Evolutionary conservation across 1,140 invertebrate genomes (phyloP), one percentile per base, ranked within the genome.

Genomic region (Pectinophora gossypiella): DNA sequence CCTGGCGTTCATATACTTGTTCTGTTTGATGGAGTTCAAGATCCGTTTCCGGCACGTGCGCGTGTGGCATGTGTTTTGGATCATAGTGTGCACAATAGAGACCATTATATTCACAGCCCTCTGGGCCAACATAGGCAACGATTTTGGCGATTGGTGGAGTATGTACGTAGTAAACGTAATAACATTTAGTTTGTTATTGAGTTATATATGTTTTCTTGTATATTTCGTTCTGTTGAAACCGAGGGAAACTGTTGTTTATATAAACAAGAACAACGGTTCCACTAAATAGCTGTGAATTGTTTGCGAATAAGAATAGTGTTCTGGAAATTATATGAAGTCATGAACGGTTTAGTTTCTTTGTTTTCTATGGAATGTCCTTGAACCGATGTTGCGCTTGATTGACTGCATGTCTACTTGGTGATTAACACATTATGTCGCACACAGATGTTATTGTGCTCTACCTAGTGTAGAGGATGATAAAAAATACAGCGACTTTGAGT

Each of bases 11-110:
- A 88, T 95, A 45, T 94, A 93, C 61, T 87, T 94, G 21, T 92
- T 94, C 68, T 92, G 92, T 68, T 79, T 94, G 19, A 91, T 95
- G 58, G 94, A 95, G 66, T 94, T 94, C 59, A 92, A 93, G 61
- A 90, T 94, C 38, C 92, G 91, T 80, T 94, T 94, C 61, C 92
- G 90, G 48, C 90, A 92, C 59, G 90, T 93, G 2, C 89, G 91
- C 7, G 82, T 90, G 19, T 93, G 93, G 89, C 90, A 93, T 49
- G 76, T 90, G 23, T 83, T 89, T 47, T 95, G 92, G 79, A 90
- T 93, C 63, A 74, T 89, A 19, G 83, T 94, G 19, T 90, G 92
- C 12, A 89, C 92, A 22, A 53, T 85, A 10, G 92, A 95, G 78
- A 94, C 93, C 63, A 81, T 90, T 20, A 62, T 89, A 13, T 91